phyloP scores from a whole-genome alignment of 2,888 invertebrate species.

The Cataglyphis cursor region DNA sequence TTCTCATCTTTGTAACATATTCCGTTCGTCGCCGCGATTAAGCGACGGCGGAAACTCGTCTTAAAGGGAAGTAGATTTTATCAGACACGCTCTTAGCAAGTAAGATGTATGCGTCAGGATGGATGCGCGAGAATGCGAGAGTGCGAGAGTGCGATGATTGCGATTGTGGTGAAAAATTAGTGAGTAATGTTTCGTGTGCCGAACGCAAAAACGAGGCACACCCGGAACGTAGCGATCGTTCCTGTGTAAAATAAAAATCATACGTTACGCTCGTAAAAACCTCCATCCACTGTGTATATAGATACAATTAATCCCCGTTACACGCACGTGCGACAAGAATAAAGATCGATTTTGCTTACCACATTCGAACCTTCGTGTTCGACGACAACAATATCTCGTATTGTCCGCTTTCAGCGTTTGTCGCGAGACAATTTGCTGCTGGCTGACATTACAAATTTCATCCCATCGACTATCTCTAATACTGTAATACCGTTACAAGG shows the following conservation, averaged over 20 bases:
- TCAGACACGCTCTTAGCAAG: conserved; percentile 63
- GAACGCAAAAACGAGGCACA: conserved; percentile 73
- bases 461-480: conserved; percentile 28
- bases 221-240: conserved; percentile 74
- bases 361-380: conserved; percentile 20
- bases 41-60: conserved; percentile 44
- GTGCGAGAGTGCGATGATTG: conserved; percentile 61
- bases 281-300: conserved; percentile 71
- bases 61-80: conserved; percentile 68
- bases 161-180: conserved; percentile 65
- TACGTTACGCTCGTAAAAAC: conserved; percentile 85
- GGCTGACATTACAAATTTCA: conserved; percentile 20
- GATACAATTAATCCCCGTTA: conserved; percentile 69
- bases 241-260: conserved; percentile 86
- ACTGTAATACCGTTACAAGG: not conserved
- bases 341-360: conserved; percentile 68
- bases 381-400: conserved; percentile 24
- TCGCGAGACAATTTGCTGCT: conserved; percentile 10
- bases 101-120: conserved; percentile 58
- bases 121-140: conserved; percentile 41
- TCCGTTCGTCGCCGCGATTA: conserved; percentile 51
- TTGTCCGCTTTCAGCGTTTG: conserved; percentile 15
- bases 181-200: conserved; percentile 74
- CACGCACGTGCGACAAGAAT: conserved; percentile 50
- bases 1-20: conserved; percentile 68